Conservation (phyloP, 2,113 vertebrate genomes). For the Cyprinodon tularosa region DNA sequence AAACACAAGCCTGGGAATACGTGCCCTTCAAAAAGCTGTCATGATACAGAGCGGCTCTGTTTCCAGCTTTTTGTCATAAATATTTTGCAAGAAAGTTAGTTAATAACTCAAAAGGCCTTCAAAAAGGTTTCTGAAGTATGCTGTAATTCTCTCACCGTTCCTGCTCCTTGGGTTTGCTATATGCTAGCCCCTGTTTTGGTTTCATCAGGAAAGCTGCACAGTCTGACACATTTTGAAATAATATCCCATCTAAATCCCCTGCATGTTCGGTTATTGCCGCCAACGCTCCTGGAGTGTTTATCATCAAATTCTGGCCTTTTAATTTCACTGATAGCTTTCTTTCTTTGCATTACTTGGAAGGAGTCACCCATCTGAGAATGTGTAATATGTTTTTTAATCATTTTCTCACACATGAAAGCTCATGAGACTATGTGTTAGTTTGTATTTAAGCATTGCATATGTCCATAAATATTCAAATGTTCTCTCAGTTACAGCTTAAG, state of each 20-base stretch:
- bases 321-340: slow-evolving; percentile 60
- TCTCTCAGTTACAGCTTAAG: background rate
- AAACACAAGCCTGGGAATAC: slow-evolving; percentile 58
- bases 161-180: slow-evolving; percentile 40
- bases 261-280: slow-evolving; percentile 66
- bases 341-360: slow-evolving; percentile 21
- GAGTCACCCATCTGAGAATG: background rate
- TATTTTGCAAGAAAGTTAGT: slow-evolving; percentile 17
- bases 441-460: background rate
- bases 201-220: slow-evolving; percentile 33
- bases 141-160: slow-evolving; percentile 4
- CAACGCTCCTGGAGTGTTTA: slow-evolving; percentile 58
- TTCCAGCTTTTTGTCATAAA: slow-evolving; percentile 29
- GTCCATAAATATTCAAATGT: slow-evolving; percentile 18
- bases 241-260: slow-evolving; percentile 63
- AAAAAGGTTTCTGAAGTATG: slow-evolving; percentile 1
- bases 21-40: slow-evolving; percentile 39
- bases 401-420: background rate
- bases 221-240: slow-evolving; percentile 69
- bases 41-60: slow-evolving; percentile 15
- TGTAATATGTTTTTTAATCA: background rate
- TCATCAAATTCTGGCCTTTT: slow-evolving; percentile 37
- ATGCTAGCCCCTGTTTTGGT: slow-evolving; percentile 18
- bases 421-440: background rate
- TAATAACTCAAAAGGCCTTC: slow-evolving; percentile 8